These are phyloP conservation scores for Tinea semifulvella DNA, from an alignment of 2,888 invertebrate species.

Conservation along the genomic window DNA sequence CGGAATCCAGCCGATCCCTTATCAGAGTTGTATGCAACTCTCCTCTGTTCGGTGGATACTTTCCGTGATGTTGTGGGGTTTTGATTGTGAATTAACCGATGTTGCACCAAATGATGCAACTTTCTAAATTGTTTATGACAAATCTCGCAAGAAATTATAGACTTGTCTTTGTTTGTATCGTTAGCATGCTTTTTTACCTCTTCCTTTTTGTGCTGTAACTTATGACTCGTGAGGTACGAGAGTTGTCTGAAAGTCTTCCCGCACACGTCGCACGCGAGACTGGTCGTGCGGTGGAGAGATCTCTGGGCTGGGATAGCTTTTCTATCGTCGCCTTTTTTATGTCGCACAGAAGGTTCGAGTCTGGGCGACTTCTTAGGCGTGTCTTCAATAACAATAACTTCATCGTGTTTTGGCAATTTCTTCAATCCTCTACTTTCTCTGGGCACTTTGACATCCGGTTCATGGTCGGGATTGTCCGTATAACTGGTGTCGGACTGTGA, in stretches of 20 bases:
- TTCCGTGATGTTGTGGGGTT: constrained; percentile 30
- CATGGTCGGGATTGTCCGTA: neutral
- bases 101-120: constrained; percentile 57
- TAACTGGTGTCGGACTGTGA: neutral
- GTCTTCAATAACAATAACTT: constrained; percentile 40
- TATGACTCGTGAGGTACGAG: constrained; percentile 54
- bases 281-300: constrained; percentile 21
- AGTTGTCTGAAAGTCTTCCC: constrained; percentile 57
- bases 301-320: neutral
- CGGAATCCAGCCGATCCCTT: constrained; percentile 30
- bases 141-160: constrained; percentile 49
- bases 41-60: constrained; percentile 6
- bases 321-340: neutral
- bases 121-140: constrained; percentile 59
- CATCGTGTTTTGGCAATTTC: constrained; percentile 18
- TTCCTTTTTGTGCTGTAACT: constrained; percentile 44
- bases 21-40: neutral
- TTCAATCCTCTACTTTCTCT: neutral
- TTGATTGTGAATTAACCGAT: constrained; percentile 48
- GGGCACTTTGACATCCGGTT: neutral
- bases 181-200: constrained; percentile 27
- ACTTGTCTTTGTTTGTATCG: constrained; percentile 25
- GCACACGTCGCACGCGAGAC: constrained; percentile 52
- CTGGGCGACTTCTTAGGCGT: neutral
- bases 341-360: neutral